Evolutionary conservation across 2,113 vertebrate species (phyloP).

Genomic region (Laticauda colubrina): DNA sequence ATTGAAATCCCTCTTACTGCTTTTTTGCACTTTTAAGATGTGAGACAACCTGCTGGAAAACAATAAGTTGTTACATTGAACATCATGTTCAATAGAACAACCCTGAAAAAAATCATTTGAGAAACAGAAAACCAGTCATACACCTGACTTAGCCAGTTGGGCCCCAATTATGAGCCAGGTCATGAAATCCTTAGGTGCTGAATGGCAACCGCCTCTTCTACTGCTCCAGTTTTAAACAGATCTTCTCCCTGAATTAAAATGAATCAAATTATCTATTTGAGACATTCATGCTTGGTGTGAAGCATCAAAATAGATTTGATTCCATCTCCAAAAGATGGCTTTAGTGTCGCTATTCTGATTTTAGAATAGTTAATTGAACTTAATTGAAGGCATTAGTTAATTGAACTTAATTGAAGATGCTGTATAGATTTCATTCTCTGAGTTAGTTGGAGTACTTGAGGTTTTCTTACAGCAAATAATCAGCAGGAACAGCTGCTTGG

Average conservation of each 20-base stretch:
- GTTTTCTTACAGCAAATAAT: background rate
- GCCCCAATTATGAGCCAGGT: background rate
- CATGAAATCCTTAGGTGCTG: background rate
- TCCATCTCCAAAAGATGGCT: conserved; percentile 50
- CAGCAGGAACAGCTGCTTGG: background rate
- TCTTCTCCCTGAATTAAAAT: background rate
- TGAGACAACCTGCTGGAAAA: too few species aligned
- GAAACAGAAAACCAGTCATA: background rate
- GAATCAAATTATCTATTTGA: background rate
- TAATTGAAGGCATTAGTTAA: background rate
- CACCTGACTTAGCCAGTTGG: background rate
- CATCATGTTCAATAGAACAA: background rate
- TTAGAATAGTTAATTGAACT: background rate
- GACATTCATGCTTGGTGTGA: background rate
- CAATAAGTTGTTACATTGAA: background rate
- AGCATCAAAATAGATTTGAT: conserved; percentile 22
- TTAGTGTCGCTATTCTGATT: background rate
- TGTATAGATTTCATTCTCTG: background rate
- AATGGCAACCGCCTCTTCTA: too few species aligned
- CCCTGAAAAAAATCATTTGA: background rate
- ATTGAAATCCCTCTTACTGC: background rate
- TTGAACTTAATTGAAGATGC: background rate
- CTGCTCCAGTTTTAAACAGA: background rate
- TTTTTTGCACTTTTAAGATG: background rate
- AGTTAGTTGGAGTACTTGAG: background rate